phyloP scores from a whole-genome alignment of 2,113 vertebrate genomes.

The Spilogale gracilis region DNA sequence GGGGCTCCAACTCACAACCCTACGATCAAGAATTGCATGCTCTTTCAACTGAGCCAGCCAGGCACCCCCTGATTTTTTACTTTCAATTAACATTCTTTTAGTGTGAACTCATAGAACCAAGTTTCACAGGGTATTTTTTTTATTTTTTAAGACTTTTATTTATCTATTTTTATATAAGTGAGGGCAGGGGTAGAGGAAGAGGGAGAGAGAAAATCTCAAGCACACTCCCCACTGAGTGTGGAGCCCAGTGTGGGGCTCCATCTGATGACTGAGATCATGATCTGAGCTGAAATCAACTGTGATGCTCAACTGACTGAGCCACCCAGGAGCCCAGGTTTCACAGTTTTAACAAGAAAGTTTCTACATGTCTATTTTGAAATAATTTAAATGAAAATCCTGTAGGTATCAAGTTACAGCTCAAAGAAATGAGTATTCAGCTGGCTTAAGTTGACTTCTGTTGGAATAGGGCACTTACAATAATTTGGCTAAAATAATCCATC shows the following conservation, averaged over 20 bases:
- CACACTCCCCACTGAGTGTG: neutral
- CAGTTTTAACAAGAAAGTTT: constrained; percentile 71
- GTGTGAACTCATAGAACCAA: constrained; percentile 63
- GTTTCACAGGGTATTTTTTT: constrained; percentile 51
- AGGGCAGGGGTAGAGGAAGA: neutral
- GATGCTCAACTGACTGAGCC: neutral
- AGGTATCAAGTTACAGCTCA: constrained; percentile 45
- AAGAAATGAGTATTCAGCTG: constrained; percentile 19
- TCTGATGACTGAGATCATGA: neutral
- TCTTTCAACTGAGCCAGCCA: neutral
- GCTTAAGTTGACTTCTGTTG: constrained; percentile 2
- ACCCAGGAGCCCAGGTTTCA: neutral
- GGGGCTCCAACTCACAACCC: neutral
- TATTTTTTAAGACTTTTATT: neutral
- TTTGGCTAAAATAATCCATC: neutral
- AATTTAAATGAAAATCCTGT: constrained; percentile 63
- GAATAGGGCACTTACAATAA: neutral
- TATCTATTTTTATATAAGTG: neutral
- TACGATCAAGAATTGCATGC: neutral
- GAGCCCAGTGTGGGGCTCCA: neutral
- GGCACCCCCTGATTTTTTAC: constrained; percentile 48
- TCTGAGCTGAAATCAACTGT: neutral
- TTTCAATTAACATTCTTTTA: constrained; percentile 72
- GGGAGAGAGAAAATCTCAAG: neutral
- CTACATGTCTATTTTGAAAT: constrained; percentile 56